Evolutionary conservation across 2,888 invertebrate species (phyloP), one percentile per base, ranked within the genome.

Genomic region (Caenorhabditis parvicauda): DNA sequence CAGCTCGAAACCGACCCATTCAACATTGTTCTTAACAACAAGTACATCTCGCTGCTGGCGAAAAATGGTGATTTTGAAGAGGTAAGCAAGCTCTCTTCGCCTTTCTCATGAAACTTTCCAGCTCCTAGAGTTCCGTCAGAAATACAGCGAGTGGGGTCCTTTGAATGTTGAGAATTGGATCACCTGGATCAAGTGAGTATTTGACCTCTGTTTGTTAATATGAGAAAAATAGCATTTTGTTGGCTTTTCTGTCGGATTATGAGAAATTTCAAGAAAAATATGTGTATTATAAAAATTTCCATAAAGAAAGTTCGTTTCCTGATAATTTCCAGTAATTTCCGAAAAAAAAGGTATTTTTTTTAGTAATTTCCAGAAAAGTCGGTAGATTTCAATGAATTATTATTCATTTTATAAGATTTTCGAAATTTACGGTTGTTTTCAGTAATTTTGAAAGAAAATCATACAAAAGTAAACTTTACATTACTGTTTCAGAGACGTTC

Each of bases 31-130:
- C 21, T 28, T 2, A 47, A 39, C 9, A 59, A 63, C 29, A 48
- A 48, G 29, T 25, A 67, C 19, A 24, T 66, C n/a, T 29, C 42
- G 12, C 38, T 59, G 32, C 39, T 61, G 3, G 27, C 48, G 17
- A 58, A 56, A 35, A 67, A 59, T 37, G 65, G 63, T 0, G 65
- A 67, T 39, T 54, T 67, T 28, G 63, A 67, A 5, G 70, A 70
- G 46, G 49, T 64, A 45, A 41, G 12, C n/a, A 46, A 29, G 22
- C n/a, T 19, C 6, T 6, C 41, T 24, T 29, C 24, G 14, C 17
- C 2, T 29, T 24, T 47, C 37, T 17, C 9, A 32, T 7, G 3
- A 24, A 47, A 47, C 24, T n/a, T 28, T 50, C 24, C 43, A 51
- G 42, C 55, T 63, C 21, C 43, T 44, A 0, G 44, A 51, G 9